Percentiles rank a stretch among this genome's conserved stretches.
phyloP scores from a whole-genome alignment of 92 coral and sea anemone genomes.

The Palythoa heliodiscus region DNA sequence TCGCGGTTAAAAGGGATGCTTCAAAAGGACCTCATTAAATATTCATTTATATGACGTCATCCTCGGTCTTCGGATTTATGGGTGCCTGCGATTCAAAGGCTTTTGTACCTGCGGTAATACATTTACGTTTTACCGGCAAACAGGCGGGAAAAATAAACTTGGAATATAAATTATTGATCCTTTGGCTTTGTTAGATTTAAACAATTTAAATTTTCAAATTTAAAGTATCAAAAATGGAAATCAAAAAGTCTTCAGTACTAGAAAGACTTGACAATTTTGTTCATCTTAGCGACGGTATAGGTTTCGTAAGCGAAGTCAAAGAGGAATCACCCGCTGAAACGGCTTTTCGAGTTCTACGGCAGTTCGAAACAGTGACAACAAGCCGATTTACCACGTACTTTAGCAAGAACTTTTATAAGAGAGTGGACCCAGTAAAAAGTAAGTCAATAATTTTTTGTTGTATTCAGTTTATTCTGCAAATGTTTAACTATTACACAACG shows the following conservation, averaged over 20 bases:
- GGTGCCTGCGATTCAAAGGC: not conserved
- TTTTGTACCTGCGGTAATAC: not conserved
- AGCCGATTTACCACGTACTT: constrained; percentile 48
- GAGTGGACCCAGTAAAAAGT: not conserved
- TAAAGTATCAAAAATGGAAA: not conserved
- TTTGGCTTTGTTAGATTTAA: not conserved
- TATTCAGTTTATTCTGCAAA: too few relatives aligned
- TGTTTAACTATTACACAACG: too few relatives aligned
- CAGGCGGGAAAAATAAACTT: constrained; percentile 20
- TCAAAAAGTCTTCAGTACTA: not conserved
- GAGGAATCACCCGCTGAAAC: constrained; percentile 7
- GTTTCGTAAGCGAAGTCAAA: constrained; percentile 15
- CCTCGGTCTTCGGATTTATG: not conserved
- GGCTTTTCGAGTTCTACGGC: constrained; percentile 41
- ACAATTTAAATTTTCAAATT: too few relatives aligned
- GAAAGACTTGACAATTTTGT: constrained; percentile 36
- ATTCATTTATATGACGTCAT: too few relatives aligned
- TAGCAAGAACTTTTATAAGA: constrained; percentile 37
- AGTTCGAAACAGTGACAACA: constrained; percentile 50
- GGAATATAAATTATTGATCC: not conserved
- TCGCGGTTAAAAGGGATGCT: too few relatives aligned
- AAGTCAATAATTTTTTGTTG: too few relatives aligned
- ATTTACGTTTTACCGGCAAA: not conserved
- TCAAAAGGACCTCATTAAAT: too few relatives aligned
- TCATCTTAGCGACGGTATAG: constrained; percentile 14